Base-by-base conservation (phyloP, 1,140 invertebrate genomes). In the Anoplophora glabripennis region DNA sequence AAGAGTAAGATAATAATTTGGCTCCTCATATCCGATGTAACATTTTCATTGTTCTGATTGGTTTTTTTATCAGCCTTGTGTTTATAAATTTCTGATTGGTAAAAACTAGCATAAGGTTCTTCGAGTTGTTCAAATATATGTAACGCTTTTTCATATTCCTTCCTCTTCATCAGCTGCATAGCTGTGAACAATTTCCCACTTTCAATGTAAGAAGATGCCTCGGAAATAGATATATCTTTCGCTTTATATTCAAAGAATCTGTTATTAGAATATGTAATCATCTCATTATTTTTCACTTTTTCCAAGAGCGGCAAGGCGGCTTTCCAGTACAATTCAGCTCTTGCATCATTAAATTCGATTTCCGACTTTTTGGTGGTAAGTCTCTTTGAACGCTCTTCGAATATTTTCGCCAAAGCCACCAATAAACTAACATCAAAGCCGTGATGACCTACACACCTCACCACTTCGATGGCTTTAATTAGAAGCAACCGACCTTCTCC, bases 391-490 rank as follows among this genome's bases (percentile, higher is more conserved):
- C 81, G 77, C 41, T 81, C 76, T 53, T 83, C 79, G 71, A 94
- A 89, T 48, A 86, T 85, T 38, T 83, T 77, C 3, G 89, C 93
- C 18, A 96, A 72, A 66, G 84, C 82, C 14, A 90, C 83, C 14
- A 94, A 73, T 7, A 95, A 76, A 8, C 82, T 77, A 0, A 89
- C 81, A 73, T 90, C 87, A 36, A 95, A 74, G 0, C 90, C 89
- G 67, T 94, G 90, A 64, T 86, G 87, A 15, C 88, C 90, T 42
- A 90, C 78, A 45, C 90, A 88, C 10, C 94, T 80, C 7, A 96
- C 77, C 4, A 87, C 54, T 77, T 94, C 92, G 42, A 96, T 82
- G 7, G 93, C 93, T 40, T 84, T 80, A 51, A 89, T 88, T 47
- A 96, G 72, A 44, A 82, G 83, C 17, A 85, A 79, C 40, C 92